A percentile compares a stretch with the other conserved stretches of the same genome.
These are phyloP conservation scores for Papilio helenus DNA, from an alignment of 1,140 invertebrate genomes.

Conservation along the genomic window DNA sequence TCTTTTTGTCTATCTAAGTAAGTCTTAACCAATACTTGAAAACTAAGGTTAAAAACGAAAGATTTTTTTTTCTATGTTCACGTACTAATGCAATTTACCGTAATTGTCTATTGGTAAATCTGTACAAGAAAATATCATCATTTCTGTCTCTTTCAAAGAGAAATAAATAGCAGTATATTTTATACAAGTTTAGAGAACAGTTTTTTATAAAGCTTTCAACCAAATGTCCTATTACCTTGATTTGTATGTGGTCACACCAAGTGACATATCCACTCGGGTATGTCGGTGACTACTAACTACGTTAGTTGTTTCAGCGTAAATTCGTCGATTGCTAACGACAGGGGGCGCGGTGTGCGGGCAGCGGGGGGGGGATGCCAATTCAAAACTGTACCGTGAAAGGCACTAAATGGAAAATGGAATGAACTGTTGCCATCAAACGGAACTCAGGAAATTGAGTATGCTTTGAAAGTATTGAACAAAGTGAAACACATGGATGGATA, in stretches of 20 bases:
- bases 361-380: not conserved
- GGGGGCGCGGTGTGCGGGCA: not conserved
- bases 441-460: not conserved
- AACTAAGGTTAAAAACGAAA: too few relatives aligned
- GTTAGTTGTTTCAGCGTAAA: not conserved
- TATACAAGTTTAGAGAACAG: too few relatives aligned
- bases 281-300: conserved; percentile 1
- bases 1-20: too few relatives aligned
- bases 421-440: not conserved
- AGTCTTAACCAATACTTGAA: too few relatives aligned
- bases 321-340: not conserved
- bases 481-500: not conserved
- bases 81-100: too few relatives aligned
- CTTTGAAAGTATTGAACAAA: not conserved
- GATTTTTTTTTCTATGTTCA: too few relatives aligned
- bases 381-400: not conserved
- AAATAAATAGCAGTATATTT: too few relatives aligned
- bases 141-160: too few relatives aligned
- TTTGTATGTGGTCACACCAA: not conserved
- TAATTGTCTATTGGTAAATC: too few relatives aligned
- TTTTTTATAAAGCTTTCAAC: not conserved
- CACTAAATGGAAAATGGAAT: conserved; percentile 11
- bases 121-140: too few relatives aligned
- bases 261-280: not conserved
- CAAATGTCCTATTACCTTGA: not conserved